Evolutionary conservation across 1,140 invertebrate species (phyloP), one percentile per base, ranked within the genome.

Genomic region (Aculops lycopersici): DNA sequence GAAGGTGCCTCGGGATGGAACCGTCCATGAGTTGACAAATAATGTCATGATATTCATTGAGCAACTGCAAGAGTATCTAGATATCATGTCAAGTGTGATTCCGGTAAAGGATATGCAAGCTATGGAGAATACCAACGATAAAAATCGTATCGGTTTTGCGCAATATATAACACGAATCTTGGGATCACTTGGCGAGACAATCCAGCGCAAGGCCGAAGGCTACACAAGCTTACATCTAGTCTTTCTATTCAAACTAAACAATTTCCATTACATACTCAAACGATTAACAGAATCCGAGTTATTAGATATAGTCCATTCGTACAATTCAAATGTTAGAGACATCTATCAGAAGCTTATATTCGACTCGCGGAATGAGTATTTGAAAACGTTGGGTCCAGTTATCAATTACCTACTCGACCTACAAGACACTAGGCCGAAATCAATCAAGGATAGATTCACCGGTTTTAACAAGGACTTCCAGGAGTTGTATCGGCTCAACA

Each of bases 391-490:
- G 78, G 76, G 69, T 50, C 72, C 73, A 57, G 64, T 81, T 39
- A 50, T 83, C 21, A 65, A 70, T 39, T 69, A 74, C 50, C 67
- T 80, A 17, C 41, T 58, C 38, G 60, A 61, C 47, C 51, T 60
- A 17, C 51, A 59, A 49, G 57, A 57, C 47, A 58, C 58, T 20
- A 49, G 79, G 84, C 51, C 81, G 77, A 57, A 78, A 84, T 54
- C 62, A 73, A 40, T 94, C n/a, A 94, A 94, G 59, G 86, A 94
- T 51, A 77, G 77, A 49, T 84, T 83, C 61, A 65, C 75, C 39
- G 70, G 67, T 39, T 90, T 94, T 54, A 88, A 90, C 54, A 81
- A 83, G 52, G 84, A 92, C 59, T 71, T 92, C 48, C 81, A 92
- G 50, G 83, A 90, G 51, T 68, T 74, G 12, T 39, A 66, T 0